Evolutionary conservation across 2,797 vertebrate species (phyloP).

Genomic region (Diplodus puntazzo): DNA sequence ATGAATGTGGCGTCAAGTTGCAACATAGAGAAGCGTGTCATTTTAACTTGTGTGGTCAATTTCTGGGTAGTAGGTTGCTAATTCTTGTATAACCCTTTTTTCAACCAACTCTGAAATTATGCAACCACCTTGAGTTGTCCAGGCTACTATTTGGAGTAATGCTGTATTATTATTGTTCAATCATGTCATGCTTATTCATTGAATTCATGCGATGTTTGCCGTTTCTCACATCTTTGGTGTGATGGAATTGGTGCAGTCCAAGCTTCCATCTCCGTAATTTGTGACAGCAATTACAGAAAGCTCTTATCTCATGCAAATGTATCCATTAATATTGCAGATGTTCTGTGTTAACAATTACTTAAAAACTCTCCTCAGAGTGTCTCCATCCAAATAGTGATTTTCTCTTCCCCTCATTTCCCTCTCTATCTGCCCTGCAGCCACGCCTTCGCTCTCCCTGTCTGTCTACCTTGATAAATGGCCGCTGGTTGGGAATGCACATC

Average conservation of each 20-base stretch:
- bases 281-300: slow-evolving; percentile 54
- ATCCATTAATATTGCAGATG: slow-evolving; percentile 61
- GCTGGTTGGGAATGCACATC: slow-evolving; percentile 64
- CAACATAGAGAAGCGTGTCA: too few species aligned
- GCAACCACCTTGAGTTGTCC: slow-evolving; percentile 11
- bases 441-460: slow-evolving; percentile 48
- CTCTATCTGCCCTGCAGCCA: slow-evolving; percentile 37
- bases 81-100: too few species aligned
- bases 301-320: slow-evolving; percentile 61
- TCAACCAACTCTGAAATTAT: background rate
- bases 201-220: slow-evolving; percentile 34
- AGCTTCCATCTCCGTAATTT: slow-evolving; percentile 50
- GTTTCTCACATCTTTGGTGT: slow-evolving; percentile 39
- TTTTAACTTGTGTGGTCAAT: too few species aligned
- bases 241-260: slow-evolving; percentile 26
- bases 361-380: slow-evolving; percentile 30
- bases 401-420: slow-evolving; percentile 16
- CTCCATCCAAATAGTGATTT: slow-evolving; percentile 38
- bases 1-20: too few species aligned
- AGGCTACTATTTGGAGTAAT: slow-evolving; percentile 1
- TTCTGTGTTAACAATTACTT: slow-evolving; percentile 49
- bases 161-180: slow-evolving; percentile 26
- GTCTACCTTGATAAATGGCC: slow-evolving; percentile 71
- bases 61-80: too few species aligned
- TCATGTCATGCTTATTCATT: slow-evolving; percentile 50